Evolutionary conservation across 2,888 invertebrate genomes (phyloP), one percentile per base, ranked within the genome.

Genomic region (Acanthosepion pharaonis): DNA sequence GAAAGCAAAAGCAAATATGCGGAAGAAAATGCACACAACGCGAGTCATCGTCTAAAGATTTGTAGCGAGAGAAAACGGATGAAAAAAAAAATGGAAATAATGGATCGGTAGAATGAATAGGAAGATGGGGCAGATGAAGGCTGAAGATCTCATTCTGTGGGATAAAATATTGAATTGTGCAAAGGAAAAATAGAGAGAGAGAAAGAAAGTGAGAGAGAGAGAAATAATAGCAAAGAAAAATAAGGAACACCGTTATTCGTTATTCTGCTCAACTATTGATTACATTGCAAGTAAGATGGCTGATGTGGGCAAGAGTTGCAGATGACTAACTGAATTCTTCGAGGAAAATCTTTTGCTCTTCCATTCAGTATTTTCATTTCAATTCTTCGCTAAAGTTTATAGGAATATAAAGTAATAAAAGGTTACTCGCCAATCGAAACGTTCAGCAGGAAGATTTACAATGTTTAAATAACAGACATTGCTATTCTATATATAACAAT

Each of bases 251-350:
- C 33, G 18, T 78, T 78, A n/a, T 78, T 78, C 78, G n/a, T n/a
- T n/a, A n/a, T 78, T 78, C n/a, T 33, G 78, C 4, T 78, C 9
- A 78, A 78, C 0, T 78, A 78, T 78, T 78, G 78, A 78, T 78
- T 78, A n/a, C n/a, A n/a, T 78, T 33, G n/a, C 15, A 33, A 78
- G 78, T 15, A 78, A 78, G 78, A 78, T n/a, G 78, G 78, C n/a
- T n/a, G 78, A 9, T 33, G 9, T n/a, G 78, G n/a, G 0, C n/a
- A n/a, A 78, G 23, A 33, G 33, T 33, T 15, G 78, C 78, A 78
- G 78, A 78, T 78, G 78, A 78, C 78, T 78, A 78, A 78, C n/a
- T 78, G 78, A 33, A 78, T 78, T 78, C 78, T 78, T 78, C n/a
- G 33, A 28, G 28, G 18, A 78, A 78, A n/a, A n/a, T n/a, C n/a